A percentile compares a stretch with the other conserved stretches of the same genome.
Evolutionary conservation across 2,888 invertebrate species (phyloP).

Genomic region (Syrista parreyssii): DNA sequence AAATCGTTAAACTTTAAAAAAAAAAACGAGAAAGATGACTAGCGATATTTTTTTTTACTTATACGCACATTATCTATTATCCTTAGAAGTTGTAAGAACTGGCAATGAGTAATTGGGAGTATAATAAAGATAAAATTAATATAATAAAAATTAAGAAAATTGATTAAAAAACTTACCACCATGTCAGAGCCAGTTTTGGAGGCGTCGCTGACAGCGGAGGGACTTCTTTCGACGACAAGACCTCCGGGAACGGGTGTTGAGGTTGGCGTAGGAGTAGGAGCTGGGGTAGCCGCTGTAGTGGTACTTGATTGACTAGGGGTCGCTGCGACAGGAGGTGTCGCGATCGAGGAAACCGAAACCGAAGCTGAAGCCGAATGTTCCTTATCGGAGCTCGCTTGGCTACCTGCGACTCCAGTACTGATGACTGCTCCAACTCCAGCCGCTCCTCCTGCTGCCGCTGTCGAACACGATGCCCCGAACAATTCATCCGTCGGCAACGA

Average conservation of each 20-base stretch:
- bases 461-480: conserved; percentile 59
- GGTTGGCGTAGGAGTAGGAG: conserved; percentile 39
- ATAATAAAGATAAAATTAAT: too few species aligned
- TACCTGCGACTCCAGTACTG: conserved; percentile 52
- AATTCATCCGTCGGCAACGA: conserved; percentile 61
- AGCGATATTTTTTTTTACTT: too few species aligned
- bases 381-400: conserved; percentile 52
- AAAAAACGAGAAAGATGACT: too few species aligned
- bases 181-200: conserved; percentile 77
- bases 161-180: conserved; percentile 69
- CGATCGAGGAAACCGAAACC: conserved; percentile 37
- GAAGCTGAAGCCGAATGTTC: conserved; percentile 53
- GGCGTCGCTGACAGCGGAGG: conserved; percentile 76
- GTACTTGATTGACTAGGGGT: conserved; percentile 50
- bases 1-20: too few species aligned
- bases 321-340: conserved; percentile 37
- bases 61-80: too few species aligned
- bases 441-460: conserved; percentile 57
- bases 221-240: conserved; percentile 63
- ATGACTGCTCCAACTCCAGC: conserved; percentile 47
- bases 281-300: conserved; percentile 40
- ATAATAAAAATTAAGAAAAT: not conserved
- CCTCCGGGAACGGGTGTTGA: conserved; percentile 56
- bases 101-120: too few species aligned
- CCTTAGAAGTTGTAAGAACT: too few species aligned